A percentile compares a stretch with the other conserved stretches of the same genome.
Conservation (phyloP, 2,113 vertebrate genomes). For the Pituophis catenifer region DNA sequence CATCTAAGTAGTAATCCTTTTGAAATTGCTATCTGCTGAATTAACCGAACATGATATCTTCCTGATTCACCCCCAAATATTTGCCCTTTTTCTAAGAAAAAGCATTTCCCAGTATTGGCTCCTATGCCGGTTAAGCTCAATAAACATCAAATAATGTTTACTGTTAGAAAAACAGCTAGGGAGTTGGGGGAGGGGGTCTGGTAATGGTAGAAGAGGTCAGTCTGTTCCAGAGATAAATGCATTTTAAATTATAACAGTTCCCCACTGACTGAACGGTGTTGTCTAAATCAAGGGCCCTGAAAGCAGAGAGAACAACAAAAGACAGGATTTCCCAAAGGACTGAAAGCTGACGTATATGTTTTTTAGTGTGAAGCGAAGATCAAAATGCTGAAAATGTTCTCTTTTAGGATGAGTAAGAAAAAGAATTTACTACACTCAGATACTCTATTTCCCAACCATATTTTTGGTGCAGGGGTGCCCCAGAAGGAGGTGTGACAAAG, state of each 20-base stretch:
- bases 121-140: background rate
- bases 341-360: background rate
- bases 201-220: background rate
- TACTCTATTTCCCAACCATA: background rate
- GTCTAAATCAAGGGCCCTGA: background rate
- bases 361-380: background rate
- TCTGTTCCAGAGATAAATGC: background rate
- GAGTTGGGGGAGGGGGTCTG: background rate
- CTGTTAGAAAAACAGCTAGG: background rate
- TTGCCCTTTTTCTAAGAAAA: background rate
- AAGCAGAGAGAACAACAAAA: background rate
- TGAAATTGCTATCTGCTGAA: background rate
- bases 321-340: background rate
- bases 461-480: background rate
- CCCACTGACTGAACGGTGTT: background rate
- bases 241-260: background rate
- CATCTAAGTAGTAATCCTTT: background rate
- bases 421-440: background rate
- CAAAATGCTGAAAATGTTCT: background rate
- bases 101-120: background rate
- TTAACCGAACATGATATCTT: background rate
- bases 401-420: background rate
- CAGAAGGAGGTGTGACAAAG: background rate
- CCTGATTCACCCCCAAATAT: background rate
- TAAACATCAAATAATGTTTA: background rate